These are phyloP conservation scores for Clarias batrachus DNA, from an alignment of 2,113 vertebrate genomes.

Conservation along the genomic window DNA sequence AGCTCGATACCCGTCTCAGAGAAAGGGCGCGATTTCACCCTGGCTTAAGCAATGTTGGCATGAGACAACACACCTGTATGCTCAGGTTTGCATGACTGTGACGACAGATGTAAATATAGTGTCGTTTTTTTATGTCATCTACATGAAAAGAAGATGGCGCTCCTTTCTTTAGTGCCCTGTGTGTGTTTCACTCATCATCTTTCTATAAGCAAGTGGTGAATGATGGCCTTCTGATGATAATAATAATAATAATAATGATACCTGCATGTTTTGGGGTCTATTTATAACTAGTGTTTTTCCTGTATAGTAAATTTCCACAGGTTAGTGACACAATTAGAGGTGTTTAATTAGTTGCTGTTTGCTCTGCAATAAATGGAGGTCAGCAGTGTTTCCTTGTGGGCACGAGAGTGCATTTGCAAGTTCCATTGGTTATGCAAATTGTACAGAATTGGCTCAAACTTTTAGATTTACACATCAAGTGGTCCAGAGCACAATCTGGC, in stretches of 20 bases:
- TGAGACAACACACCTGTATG: conserved; percentile 3
- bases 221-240: background rate
- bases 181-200: background rate
- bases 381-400: background rate
- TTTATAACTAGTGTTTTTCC: background rate
- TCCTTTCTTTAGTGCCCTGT: background rate
- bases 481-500: conserved; percentile 18
- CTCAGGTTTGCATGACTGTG: background rate
- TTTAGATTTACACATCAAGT: conserved; percentile 23
- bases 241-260: background rate
- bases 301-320: background rate
- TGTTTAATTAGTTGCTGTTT: background rate
- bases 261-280: background rate
- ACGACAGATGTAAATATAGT: background rate
- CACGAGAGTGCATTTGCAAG: conserved; percentile 49
- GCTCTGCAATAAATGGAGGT: background rate
- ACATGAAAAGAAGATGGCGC: background rate
- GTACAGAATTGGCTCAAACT: background rate
- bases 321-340: background rate
- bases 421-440: conserved; percentile 52
- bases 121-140: background rate
- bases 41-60: background rate
- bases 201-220: background rate
- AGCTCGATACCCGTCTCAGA: conserved; percentile 36
- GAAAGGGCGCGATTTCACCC: conserved; percentile 17